Evolutionary conservation across 1,140 invertebrate species (phyloP).

Genomic region (Ceratosolen fusciceps): DNA sequence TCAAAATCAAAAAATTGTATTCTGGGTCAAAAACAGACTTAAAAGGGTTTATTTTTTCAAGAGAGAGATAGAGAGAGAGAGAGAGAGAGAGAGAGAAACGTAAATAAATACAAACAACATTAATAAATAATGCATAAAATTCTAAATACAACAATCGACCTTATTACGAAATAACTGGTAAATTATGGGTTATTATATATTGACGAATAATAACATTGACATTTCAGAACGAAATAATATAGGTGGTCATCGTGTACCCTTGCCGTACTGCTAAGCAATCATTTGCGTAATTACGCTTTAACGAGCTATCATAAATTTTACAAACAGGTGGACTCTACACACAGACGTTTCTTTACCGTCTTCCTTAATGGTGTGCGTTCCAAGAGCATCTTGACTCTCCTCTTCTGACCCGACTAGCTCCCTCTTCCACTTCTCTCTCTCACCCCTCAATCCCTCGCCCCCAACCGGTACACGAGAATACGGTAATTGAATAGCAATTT

Average conservation of each 20-base stretch:
- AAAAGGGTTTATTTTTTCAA: too few species aligned
- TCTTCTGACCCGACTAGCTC: neutral
- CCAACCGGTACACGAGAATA: neutral
- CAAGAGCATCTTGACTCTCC: conserved; percentile 2
- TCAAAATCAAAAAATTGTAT: too few species aligned
- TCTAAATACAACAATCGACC: neutral
- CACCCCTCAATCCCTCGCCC: too few species aligned
- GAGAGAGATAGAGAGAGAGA: too few species aligned
- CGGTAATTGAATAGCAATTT: conserved; percentile 21
- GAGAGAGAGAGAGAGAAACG: too few species aligned
- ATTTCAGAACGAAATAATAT: neutral
- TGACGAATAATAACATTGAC: neutral
- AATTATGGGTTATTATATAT: neutral
- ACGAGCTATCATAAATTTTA: conserved; percentile 21
- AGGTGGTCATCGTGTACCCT: neutral
- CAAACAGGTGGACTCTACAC: neutral
- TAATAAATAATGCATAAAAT: too few species aligned
- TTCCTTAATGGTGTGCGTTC: neutral
- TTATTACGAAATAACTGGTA: neutral
- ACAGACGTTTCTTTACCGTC: neutral
- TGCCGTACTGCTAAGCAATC: conserved; percentile 1
- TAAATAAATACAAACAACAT: too few species aligned
- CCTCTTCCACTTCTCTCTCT: neutral
- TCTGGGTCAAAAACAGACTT: too few species aligned
- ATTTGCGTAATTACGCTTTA: conserved; percentile 5